These are phyloP conservation scores for Hydra vulgaris DNA, from an alignment of 30 jellyfish, hydroid and myxozoan species.

Conservation along the genomic window DNA sequence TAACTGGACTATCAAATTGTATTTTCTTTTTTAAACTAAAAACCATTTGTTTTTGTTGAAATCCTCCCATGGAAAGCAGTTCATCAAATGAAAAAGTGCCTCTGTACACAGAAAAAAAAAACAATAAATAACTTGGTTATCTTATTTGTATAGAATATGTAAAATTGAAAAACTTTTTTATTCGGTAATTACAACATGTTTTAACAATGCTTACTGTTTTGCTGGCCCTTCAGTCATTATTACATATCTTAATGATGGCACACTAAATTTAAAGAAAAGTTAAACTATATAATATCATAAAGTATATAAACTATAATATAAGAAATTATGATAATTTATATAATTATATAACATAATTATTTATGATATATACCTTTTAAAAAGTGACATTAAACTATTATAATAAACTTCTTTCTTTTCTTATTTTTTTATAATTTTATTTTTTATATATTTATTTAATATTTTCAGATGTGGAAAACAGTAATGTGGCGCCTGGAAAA, in stretches of 20 bases:
- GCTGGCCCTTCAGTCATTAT: constrained; percentile 74
- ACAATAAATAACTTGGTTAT: too few relatives aligned
- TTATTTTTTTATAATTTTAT: too few relatives aligned
- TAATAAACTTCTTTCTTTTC: too few relatives aligned
- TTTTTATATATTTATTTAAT: too few relatives aligned
- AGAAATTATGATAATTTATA: too few relatives aligned
- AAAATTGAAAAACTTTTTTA: background rate
- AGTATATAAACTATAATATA: too few relatives aligned
- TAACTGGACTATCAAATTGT: constrained; percentile 86
- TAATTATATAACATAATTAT: too few relatives aligned
- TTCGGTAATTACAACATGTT: background rate
- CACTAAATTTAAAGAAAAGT: constrained; percentile 28
- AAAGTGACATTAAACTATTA: too few relatives aligned
- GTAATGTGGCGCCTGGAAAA: too few relatives aligned
- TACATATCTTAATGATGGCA: constrained; percentile 68
- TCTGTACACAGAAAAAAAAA: constrained; percentile 17
- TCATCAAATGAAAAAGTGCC: constrained; percentile 68
- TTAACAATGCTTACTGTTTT: constrained; percentile 20
- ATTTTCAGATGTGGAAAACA: too few relatives aligned
- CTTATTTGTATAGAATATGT: background rate
- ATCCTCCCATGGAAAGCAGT: constrained; percentile 55
- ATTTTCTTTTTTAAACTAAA: constrained; percentile 36
- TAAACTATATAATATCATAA: too few relatives aligned
- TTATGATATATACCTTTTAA: too few relatives aligned
- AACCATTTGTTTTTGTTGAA: constrained; percentile 42